Percentiles rank a stretch among this genome's conserved stretches.
Conservation (phyloP, 2,113 vertebrate genomes). For the Ciconia boyciana region DNA sequence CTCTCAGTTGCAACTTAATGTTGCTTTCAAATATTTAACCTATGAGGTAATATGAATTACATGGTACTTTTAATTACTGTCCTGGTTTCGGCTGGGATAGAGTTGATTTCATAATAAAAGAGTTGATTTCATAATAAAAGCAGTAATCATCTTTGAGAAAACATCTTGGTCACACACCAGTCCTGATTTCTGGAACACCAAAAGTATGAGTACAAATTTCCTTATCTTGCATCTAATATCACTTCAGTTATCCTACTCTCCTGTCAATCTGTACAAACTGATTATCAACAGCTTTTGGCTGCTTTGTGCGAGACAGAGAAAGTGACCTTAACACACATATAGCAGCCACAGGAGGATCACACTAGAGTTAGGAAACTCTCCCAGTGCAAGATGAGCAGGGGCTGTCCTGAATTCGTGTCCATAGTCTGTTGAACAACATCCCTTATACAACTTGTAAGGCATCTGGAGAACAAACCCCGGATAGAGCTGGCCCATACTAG, state of each 20-base stretch:
- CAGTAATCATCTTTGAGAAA: neutral
- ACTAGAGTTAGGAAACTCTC: neutral
- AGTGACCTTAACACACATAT: neutral
- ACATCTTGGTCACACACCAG: neutral
- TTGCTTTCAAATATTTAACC: neutral
- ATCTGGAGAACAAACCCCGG: neutral
- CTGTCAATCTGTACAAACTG: neutral
- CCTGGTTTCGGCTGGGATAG: no score
- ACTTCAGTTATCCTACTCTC: neutral
- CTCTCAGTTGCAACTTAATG: neutral
- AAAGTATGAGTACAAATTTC: neutral
- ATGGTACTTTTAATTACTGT: neutral
- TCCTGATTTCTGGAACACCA: neutral
- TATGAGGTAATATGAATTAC: neutral
- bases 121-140: neutral
- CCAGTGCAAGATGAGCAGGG: neutral
- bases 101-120: no score
- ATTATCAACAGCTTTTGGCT: neutral
- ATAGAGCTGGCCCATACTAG: neutral
- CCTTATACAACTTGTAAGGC: neutral
- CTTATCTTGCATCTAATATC: neutral
- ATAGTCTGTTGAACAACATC: neutral
- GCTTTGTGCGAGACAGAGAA: neutral
- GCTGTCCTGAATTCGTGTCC: neutral
- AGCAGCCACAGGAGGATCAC: neutral